A percentile compares a stretch with the other conserved stretches of the same genome.
These are phyloP conservation scores for Lophius americanus DNA, from an alignment of 2,797 vertebrate species.

Conservation along the genomic window DNA sequence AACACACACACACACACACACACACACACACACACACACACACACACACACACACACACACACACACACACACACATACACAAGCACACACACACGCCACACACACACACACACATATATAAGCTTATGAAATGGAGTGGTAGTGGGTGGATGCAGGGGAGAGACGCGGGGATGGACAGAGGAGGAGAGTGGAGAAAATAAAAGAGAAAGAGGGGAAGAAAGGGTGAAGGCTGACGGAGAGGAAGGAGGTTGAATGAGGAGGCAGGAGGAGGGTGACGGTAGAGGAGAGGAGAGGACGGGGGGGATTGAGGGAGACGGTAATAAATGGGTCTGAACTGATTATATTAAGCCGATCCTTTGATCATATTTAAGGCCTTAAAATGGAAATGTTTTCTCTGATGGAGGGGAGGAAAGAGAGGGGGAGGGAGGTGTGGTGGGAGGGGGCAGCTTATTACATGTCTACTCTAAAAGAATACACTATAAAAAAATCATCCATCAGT, in stretches of 20 bases:
- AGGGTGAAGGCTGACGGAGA: constrained; percentile 26
- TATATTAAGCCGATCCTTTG: constrained; percentile 99
- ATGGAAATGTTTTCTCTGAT: constrained; percentile 95
- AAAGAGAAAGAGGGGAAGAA: constrained; percentile 46
- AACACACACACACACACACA: constrained; percentile 37
- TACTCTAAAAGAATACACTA: constrained; percentile 5
- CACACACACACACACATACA: constrained; percentile 14
- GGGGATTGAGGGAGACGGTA: constrained; percentile 74
- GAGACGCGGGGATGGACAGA: constrained; percentile 50
- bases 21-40: constrained; percentile 23
- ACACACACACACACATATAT: constrained; percentile 14
- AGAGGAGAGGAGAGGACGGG: constrained; percentile 7
- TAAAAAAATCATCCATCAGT: constrained; percentile 32
- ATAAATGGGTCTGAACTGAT: constrained; percentile 98
- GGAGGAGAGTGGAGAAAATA: constrained; percentile 43
- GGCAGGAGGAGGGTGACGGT: constrained; percentile 11
- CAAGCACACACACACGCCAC: constrained; percentile 14
- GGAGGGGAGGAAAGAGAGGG: constrained; percentile 63
- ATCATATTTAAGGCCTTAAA: constrained; percentile 97
- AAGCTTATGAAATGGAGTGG: constrained; percentile 62
- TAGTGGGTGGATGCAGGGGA: constrained; percentile 33
- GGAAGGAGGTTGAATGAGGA: constrained; percentile 30
- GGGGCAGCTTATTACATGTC: constrained; percentile 61
- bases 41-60: constrained; percentile 18
- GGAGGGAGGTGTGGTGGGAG: not conserved